Evolutionary conservation across 2,888 invertebrate species (phyloP).

Genomic region (Digitonthophagus gazella): DNA sequence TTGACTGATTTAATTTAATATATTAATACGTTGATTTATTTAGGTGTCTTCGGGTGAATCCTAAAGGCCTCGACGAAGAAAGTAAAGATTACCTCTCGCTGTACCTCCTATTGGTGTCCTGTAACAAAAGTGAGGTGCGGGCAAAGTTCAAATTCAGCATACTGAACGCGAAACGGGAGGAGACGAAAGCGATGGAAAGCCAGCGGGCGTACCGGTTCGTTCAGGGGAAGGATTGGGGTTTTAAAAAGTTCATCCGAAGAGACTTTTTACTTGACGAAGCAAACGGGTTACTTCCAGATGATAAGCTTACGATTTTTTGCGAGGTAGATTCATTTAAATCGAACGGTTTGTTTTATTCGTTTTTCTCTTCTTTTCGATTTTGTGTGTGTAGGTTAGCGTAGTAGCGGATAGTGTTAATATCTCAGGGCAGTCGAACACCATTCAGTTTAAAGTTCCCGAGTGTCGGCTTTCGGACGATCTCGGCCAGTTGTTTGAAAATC

Average conservation of each 20-base stretch:
- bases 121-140: slow-evolving; percentile 99
- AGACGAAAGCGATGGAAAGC: slow-evolving; percentile 99
- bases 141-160: slow-evolving; percentile 99
- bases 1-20: too few species aligned
- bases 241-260: slow-evolving; percentile 98
- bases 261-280: slow-evolving; percentile 99
- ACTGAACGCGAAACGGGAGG: slow-evolving; percentile 99
- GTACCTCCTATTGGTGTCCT: slow-evolving; percentile 97
- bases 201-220: slow-evolving; percentile 98
- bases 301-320: slow-evolving; percentile 98
- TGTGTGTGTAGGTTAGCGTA: slow-evolving; percentile 71
- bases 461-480: slow-evolving; percentile 93
- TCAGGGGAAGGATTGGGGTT: slow-evolving; percentile 99
- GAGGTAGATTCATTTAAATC: slow-evolving; percentile 66
- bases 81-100: slow-evolving; percentile 99
- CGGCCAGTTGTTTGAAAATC: slow-evolving; percentile 92
- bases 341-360: background rate
- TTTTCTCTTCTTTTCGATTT: background rate
- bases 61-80: slow-evolving; percentile 99
- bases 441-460: slow-evolving; percentile 96
- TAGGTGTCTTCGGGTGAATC: slow-evolving; percentile 98
- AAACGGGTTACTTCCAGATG: slow-evolving; percentile 97
- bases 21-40: background rate
- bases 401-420: slow-evolving; percentile 99
- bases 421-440: slow-evolving; percentile 96